Conservation (phyloP, 2,113 vertebrate genomes). For the Ornithorhynchus anatinus region DNA sequence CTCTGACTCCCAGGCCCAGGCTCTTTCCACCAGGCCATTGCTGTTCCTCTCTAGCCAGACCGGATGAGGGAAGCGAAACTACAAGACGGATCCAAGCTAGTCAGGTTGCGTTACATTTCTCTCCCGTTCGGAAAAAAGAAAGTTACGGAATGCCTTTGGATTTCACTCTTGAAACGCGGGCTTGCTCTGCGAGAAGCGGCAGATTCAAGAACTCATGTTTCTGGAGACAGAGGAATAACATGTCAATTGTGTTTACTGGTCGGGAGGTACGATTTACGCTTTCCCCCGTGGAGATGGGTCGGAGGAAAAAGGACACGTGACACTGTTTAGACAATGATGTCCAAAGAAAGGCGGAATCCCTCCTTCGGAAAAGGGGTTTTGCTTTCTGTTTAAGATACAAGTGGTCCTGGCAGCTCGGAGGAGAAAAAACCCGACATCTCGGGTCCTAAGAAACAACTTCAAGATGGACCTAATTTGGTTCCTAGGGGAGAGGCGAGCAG, state of each 20-base stretch:
- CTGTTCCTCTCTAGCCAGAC: conserved; percentile 50
- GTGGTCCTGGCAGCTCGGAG: conserved; percentile 48
- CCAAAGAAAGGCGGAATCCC: conserved; percentile 56
- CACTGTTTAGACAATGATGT: conserved; percentile 74
- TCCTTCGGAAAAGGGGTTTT: conserved; percentile 51
- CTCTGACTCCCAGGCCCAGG: too few relatives aligned
- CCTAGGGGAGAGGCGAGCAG: conserved; percentile 39
- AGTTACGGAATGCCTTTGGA: conserved; percentile 42
- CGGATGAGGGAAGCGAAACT: conserved; percentile 46
- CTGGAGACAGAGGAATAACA: conserved; percentile 70
- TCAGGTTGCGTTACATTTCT: conserved; percentile 46
- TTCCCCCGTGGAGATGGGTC: conserved; percentile 61
- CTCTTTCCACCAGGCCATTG: conserved; percentile 45
- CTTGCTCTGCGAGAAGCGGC: conserved; percentile 56
- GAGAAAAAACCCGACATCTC: conserved; percentile 55
- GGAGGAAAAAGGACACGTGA: conserved; percentile 52
- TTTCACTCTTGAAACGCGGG: conserved; percentile 44
- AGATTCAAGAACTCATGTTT: conserved; percentile 67
- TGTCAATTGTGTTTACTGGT: conserved; percentile 74
- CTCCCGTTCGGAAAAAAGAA: conserved; percentile 27
- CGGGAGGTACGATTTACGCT: conserved; percentile 68
- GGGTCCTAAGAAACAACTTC: conserved; percentile 62
- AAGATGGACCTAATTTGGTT: conserved; percentile 58
- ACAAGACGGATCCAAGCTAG: conserved; percentile 52
- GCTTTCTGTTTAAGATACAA: conserved; percentile 50